Evolutionary conservation across 2,113 vertebrate species (phyloP), one percentile per base, ranked within the genome.

Genomic region (Tympanuchus pallidicinctus): DNA sequence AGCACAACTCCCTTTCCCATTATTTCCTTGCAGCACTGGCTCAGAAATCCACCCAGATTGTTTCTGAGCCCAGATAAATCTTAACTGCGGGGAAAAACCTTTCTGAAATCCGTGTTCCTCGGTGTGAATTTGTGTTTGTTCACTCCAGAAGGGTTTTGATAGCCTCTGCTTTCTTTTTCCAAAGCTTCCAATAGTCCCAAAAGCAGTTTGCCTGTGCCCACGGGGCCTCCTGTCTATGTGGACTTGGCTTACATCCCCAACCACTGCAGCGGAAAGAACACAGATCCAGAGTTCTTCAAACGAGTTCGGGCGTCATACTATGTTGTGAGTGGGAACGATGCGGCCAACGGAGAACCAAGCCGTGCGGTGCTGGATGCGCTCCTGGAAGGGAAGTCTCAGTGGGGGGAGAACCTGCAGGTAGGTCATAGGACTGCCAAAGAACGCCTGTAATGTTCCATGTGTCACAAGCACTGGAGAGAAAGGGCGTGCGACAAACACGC

Each of bases 171-270:
- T 82, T 79, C 50, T 93, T 54, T 73, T 65, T 69, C 79, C 82
- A 57, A 93, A 97, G 97, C 86, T 83, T 93, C 94, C 69, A 96
- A 3, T 36, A 96, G 75, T 78, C 93, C 96, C 59, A 98, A 97
- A 78, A 78, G 93, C 76, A 87, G 66, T 81, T 89, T 94, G 43
- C 66, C 95, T 19, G 85, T 88, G 84, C 91, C 94, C 45, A 50
- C 98, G 30, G 98, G 98, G 9, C 95, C 98, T 32, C 98, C 99
- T 1, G 98, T 99, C 69, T 99, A 99, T 5, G 98, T 99, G 94
- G 99, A 99, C 97, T 96, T 99, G 95, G 99, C 99, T 63, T 99
- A 99, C 94, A 98, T 99, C 96, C 99, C 99, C 56, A 99, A 99
- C 96, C 99, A 99, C 73, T 99, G 99, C 97, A 99, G 98, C 47